These are phyloP conservation scores for Lasius platythorax DNA, from an alignment of 2,888 invertebrate genomes.

Conservation along the genomic window DNA sequence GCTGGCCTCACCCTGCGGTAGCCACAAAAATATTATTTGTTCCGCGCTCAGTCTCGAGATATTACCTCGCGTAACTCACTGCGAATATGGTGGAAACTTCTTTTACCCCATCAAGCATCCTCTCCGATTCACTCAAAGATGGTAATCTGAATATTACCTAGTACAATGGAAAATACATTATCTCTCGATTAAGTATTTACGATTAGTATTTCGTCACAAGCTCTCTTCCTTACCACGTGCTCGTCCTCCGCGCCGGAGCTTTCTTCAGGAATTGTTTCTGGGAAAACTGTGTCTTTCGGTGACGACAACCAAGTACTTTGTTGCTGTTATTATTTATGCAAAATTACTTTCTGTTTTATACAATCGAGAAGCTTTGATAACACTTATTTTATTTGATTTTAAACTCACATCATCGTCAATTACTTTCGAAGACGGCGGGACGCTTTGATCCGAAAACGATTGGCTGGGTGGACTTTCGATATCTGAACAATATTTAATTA, in stretches of 20 bases:
- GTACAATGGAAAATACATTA: neutral
- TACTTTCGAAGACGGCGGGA: conserved; percentile 85
- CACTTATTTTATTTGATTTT: neutral
- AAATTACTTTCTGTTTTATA: neutral
- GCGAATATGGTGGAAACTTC: conserved; percentile 94
- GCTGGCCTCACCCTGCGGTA: conserved; percentile 91
- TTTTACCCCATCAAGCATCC: conserved; percentile 88
- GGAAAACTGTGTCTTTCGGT: conserved; percentile 95
- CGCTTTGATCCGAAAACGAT: conserved; percentile 87
- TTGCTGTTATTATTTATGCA: neutral
- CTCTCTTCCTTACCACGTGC: conserved; percentile 91
- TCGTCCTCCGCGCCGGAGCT: conserved; percentile 97
- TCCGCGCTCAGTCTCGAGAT: conserved; percentile 16
- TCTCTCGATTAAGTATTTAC: neutral
- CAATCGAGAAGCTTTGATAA: neutral
- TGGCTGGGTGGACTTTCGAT: conserved; percentile 89
- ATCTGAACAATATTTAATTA: conserved; percentile 52
- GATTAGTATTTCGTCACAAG: conserved; percentile 41
- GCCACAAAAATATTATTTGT: conserved; percentile 38
- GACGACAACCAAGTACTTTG: conserved; percentile 93
- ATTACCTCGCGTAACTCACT: conserved; percentile 85
- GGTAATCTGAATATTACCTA: conserved; percentile 94
- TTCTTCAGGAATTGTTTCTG: conserved; percentile 97
- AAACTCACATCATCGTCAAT: conserved; percentile 88
- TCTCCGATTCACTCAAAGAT: conserved; percentile 89